Base-by-base conservation (phyloP, 2,797 vertebrate species). In the Sebastes oblongus region DNA sequence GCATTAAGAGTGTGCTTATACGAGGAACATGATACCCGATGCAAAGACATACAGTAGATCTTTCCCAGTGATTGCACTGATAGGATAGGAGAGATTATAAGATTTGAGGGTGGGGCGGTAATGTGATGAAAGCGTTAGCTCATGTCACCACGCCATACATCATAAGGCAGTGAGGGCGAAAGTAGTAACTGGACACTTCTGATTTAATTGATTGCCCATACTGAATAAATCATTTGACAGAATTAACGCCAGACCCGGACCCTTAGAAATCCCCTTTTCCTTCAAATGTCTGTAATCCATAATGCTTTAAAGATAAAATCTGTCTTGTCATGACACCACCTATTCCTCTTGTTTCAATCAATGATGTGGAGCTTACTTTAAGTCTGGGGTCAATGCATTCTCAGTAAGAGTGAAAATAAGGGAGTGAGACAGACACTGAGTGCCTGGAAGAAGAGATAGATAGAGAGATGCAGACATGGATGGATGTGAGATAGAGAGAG, bases 271-370 rank as follows among this genome's bases (percentile, higher is more conserved):
- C 80, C 81, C 56, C 64, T 70, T 84, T 86, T 88, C 77, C 66
- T 77, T 85, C 75, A 88, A 92, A 93, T 88, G 87, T 80, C 84
- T 82, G 89, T 67, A 84, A 93, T 93, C 91, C 84, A 92, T 93
- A 91, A 91, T 25, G 74, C 75, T 80, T 90, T 82, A 88, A 88
- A 84, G 87, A 91, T 85, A 73, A 74, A 81, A 90, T 93, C 90
- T 88, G 85, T 92, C 91, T 85, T 84, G 83, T 77, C 71, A 78
- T 67, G 86, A 90, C 82, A 88, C 78, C 59, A 71, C 52, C 83
- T 60, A 85, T 90, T 77, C 75, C 71, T 88, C 86, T 89, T 82
- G 75, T 91, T 88, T 86, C 80, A 87, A 84, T 92, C 88, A 84
- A 90, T 92, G 84, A 81, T 75, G 84, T 79, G 86, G 86, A 86